Conservation (phyloP, 2,113 vertebrate species). For the Takifugu flavidus region DNA sequence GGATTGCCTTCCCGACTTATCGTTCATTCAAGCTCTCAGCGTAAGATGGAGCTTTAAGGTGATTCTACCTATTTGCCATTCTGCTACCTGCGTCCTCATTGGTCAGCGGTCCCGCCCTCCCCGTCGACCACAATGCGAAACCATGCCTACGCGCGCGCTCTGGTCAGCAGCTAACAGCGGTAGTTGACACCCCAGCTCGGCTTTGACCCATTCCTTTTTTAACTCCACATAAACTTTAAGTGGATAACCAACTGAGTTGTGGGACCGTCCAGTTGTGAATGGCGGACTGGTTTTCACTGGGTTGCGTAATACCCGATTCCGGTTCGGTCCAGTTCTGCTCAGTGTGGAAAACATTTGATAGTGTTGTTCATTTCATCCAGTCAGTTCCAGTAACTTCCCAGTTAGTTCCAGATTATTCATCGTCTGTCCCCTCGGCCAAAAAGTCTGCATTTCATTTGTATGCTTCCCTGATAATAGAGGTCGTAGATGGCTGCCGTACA, state of each 20-base stretch:
- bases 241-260: neutral
- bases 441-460: slow-evolving; percentile 40
- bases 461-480: slow-evolving; percentile 39
- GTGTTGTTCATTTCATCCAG: slow-evolving; percentile 16
- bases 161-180: slow-evolving; percentile 5
- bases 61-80: slow-evolving; percentile 61
- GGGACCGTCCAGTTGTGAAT: slow-evolving; percentile 2
- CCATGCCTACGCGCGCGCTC: slow-evolving; percentile 14
- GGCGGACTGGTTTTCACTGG: slow-evolving; percentile 21
- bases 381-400: slow-evolving; percentile 26
- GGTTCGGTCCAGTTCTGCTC: slow-evolving; percentile 19
- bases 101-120: slow-evolving; percentile 30
- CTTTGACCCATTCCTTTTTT: neutral
- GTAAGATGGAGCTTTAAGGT: slow-evolving; percentile 46
- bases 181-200: slow-evolving; percentile 10
- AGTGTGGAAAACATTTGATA: slow-evolving; percentile 29
- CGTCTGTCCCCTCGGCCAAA: slow-evolving; percentile 8
- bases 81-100: slow-evolving; percentile 36
- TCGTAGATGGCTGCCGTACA: slow-evolving; percentile 30
- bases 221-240: too few species aligned
- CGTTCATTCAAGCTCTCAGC: slow-evolving; percentile 42
- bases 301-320: slow-evolving; percentile 12
- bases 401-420: slow-evolving; percentile 21
- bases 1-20: slow-evolving; percentile 31
- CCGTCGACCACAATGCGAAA: slow-evolving; percentile 27